A percentile compares a stretch with the other conserved stretches of the same genome.
phyloP scores from a whole-genome alignment of 1,140 invertebrate species.

The Solenopsis invicta region DNA sequence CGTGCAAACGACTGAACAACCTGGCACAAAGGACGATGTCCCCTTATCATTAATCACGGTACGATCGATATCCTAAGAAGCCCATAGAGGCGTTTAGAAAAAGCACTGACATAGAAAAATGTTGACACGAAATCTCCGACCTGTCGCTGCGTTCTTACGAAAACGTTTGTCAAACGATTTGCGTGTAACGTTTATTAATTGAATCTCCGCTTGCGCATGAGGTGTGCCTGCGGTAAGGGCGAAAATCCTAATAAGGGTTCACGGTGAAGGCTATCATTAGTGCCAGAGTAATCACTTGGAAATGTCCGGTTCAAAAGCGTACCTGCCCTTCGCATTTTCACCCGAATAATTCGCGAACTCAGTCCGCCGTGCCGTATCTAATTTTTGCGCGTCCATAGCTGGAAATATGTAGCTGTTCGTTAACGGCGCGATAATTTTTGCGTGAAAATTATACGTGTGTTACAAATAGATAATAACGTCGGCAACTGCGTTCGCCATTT shows the following conservation, averaged over 20 bases:
- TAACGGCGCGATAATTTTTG: conserved; percentile 27
- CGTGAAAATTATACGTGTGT: background rate
- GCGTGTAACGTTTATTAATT: conserved; percentile 39
- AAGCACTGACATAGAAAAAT: background rate
- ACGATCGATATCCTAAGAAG: background rate
- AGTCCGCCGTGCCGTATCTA: background rate
- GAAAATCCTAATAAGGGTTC: conserved; percentile 34
- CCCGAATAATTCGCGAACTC: conserved; percentile 7
- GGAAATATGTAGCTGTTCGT: conserved; percentile 13
- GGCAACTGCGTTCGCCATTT: background rate
- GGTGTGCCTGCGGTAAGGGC: background rate
- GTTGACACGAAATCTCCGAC: background rate
- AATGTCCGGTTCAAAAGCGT: conserved; percentile 31
- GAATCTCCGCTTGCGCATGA: conserved; percentile 24
- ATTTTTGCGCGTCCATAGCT: conserved; percentile 5
- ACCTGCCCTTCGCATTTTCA: conserved; percentile 42
- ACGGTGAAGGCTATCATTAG: conserved; percentile 23
- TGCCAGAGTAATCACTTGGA: conserved; percentile 26
- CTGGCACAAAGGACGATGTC: background rate
- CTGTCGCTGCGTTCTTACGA: background rate
- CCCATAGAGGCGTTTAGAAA: background rate
- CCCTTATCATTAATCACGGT: conserved; percentile 2
- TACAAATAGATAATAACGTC: background rate
- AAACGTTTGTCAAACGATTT: conserved; percentile 31
- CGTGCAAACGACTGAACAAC: background rate